Base-by-base conservation (phyloP, 2,888 invertebrate genomes). In the Lasioglossum zephyrum region DNA sequence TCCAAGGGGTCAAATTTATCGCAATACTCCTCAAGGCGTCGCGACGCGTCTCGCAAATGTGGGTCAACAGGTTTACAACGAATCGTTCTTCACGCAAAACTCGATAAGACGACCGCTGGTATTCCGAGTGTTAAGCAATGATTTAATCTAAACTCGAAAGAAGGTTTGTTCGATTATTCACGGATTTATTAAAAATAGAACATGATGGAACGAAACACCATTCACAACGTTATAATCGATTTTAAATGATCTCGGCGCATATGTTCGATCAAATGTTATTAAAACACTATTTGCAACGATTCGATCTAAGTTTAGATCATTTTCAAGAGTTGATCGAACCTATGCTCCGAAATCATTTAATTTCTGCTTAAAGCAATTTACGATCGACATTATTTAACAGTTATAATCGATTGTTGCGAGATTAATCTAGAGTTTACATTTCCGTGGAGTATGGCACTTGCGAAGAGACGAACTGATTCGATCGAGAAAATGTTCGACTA, bases 31-130 rank as follows among this genome's bases (percentile, higher is more conserved):
- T 81, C 41, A 72, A 83, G 75, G 36, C 16, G 41, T 11, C 41
- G 77, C 49, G 49, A 18, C 5, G 49, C 49, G 49, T 6, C 22
- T 2, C 76, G 72, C 4, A 84, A 82, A 84, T 81, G 26, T 26
- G 11, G 63, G 47, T 78, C 39, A 79, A 36, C 63, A 53, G 63
- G 70, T 53, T 72, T 77, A 82, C 2, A 49, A 49, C 49, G 49
- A 18, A 49, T 6, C 49, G 49, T 44, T 22, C 6, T 81, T 44
- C 39, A 18, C 47, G 73, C 18, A 72, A 81, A 16, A 0, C 18
- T 31, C 47, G 18, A 60, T 66, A 36, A 76, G 73, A 26, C 73
- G n/a, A 16, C 16, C 66, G 66, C 18, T 31, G 22, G 47, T 41
- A 26, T 36, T 66, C 1, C 18, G 36, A 18, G 8, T 36, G 31